Conservation (phyloP, 1,140 invertebrate genomes). For the Thaumatotibia leucotreta region DNA sequence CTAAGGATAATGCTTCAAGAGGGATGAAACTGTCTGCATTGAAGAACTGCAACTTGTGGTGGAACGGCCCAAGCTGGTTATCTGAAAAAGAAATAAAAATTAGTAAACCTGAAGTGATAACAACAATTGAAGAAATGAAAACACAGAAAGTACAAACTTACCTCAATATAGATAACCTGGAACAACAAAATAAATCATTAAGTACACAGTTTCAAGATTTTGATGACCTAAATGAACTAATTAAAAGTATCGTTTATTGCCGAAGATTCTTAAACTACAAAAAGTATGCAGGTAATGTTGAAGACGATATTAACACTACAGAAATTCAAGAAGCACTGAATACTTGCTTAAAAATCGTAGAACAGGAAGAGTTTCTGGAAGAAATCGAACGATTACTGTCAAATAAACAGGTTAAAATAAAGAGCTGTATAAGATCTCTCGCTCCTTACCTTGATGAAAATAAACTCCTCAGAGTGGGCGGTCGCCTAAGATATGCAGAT, state of each 20-base stretch:
- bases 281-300: neutral
- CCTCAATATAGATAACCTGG: neutral
- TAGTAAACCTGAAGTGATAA: constrained; percentile 11
- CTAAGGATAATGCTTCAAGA: constrained; percentile 33
- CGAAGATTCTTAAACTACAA: constrained; percentile 17
- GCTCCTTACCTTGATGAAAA: constrained; percentile 47
- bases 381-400: constrained; percentile 14
- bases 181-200: neutral
- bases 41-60: constrained; percentile 20
- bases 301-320: constrained; percentile 9
- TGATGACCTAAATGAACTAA: constrained; percentile 16
- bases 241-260: constrained; percentile 16
- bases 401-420: constrained; percentile 31
- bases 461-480: constrained; percentile 57
- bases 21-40: constrained; percentile 19
- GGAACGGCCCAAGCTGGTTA: constrained; percentile 24
- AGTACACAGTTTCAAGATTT: constrained; percentile 19
- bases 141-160: constrained; percentile 28
- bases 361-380: constrained; percentile 9
- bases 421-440: constrained; percentile 22
- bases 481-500: constrained; percentile 40
- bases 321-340: constrained; percentile 23
- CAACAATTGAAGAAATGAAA: constrained; percentile 23
- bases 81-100: constrained; percentile 19
- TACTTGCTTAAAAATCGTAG: constrained; percentile 9